Conservation (phyloP, 2,113 vertebrate genomes). For the Macrotis lagotis region DNA sequence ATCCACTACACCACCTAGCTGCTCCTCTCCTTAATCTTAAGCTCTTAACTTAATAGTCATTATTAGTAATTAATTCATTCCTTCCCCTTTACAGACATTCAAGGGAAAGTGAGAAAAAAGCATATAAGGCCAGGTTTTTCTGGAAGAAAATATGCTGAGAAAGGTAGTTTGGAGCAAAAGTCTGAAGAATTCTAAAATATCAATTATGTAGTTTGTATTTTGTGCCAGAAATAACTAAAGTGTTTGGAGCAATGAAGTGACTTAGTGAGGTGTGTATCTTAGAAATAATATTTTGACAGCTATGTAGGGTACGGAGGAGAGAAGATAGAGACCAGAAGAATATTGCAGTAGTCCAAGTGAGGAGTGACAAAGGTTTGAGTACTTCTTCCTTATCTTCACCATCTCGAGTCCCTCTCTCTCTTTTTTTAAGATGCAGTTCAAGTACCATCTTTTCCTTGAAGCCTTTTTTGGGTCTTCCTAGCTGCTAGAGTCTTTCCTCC, state of each 20-base stretch:
- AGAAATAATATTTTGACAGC: neutral
- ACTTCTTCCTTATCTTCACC: neutral
- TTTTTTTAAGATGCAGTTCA: neutral
- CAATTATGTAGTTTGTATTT: neutral
- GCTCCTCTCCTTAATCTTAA: neutral
- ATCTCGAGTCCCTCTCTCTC: neutral
- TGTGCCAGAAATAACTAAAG: neutral
- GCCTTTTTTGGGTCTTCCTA: neutral
- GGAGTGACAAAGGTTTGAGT: neutral
- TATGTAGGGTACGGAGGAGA: neutral
- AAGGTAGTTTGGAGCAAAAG: neutral
- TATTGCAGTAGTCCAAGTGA: neutral
- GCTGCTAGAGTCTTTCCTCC: neutral
- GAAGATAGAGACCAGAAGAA: neutral
- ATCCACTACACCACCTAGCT: too few relatives aligned
- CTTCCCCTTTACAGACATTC: conserved; percentile 32
- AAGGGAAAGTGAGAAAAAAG: neutral
- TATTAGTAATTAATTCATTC: conserved; percentile 25
- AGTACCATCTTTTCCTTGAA: neutral
- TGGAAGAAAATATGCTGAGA: neutral
- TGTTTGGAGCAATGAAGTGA: neutral
- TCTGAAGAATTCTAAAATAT: neutral
- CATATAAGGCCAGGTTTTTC: neutral
- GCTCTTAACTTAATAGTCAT: neutral
- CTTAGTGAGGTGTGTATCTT: neutral